Evolutionary conservation across 2,797 vertebrate species (phyloP), one percentile per base, ranked within the genome.

Genomic region (Typhlichthys subterraneus): DNA sequence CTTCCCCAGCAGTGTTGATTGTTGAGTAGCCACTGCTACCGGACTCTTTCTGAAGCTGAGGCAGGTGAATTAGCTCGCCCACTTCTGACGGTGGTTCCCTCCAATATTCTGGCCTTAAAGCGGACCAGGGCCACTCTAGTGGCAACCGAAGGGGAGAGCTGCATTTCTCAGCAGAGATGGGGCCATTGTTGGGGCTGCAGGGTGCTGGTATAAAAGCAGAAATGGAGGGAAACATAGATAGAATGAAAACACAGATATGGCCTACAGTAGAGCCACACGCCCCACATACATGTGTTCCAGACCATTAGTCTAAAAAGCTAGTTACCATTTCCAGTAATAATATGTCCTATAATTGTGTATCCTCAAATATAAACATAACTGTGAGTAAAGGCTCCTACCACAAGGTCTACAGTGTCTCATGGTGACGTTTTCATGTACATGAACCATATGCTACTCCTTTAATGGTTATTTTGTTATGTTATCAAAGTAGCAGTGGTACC

Each of bases 21-120:
- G 69, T 79, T 0, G 59, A 56, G 72, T 68, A 69, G 65, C 62
- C 29, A 2, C 64, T 45, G 55, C 67, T 80, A 58, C 67, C 79
- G 67, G 69, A 72, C 58, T 79, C 79, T 13, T 66, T 79, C 67
- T 66, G 65, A 61, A 69, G 54, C 14, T 31, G 15, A 50, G 65
- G 31, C 14, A 69, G 76, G 29, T 74, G 72, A 19, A 66, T 67
- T 8, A 75, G 33, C 13, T 57, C 57, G 53, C 8, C 75, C n/a
- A 67, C 48, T 13, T 49, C 76, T 11, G 33, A 14, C 5, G 75
- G 61, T 9, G 59, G 67, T 63, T 84, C 73, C 14, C 76, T 73
- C 29, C 61, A 57, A 69, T 68, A 75, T 68, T 51, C 80, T 14
- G 85, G 74, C 31, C 17, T 64, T 48, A 47, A 51, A 5, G 38